A percentile compares a stretch with the other conserved stretches of the same genome.
Evolutionary conservation across 2,797 vertebrate genomes (phyloP).

Genomic region (Megaceryle alcyon): DNA sequence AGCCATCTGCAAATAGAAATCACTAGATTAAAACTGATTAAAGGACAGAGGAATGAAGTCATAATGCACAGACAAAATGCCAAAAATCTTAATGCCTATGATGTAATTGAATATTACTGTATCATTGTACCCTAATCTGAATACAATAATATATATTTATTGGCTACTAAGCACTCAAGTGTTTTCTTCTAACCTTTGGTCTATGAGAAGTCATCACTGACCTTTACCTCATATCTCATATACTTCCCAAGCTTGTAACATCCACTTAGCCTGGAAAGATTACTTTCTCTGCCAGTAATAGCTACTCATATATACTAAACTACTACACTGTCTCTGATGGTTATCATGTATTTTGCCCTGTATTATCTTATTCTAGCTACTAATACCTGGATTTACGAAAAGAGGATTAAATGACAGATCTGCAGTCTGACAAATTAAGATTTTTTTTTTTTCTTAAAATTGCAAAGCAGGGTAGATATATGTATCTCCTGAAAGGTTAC

Average conservation of each 20-base stretch:
- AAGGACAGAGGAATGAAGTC: background rate
- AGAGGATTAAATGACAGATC: background rate
- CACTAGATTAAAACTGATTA: background rate
- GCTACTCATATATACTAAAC: background rate
- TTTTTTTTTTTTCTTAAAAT: background rate
- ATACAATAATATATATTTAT: background rate
- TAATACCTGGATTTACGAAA: background rate
- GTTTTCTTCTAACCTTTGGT: background rate
- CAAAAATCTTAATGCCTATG: background rate
- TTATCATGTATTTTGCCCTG: background rate
- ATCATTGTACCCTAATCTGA: background rate
- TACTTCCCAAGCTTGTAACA: background rate
- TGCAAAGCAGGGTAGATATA: background rate
- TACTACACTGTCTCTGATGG: background rate
- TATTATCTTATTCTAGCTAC: background rate
- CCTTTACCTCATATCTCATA: background rate
- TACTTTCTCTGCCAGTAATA: background rate
- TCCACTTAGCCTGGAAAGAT: background rate
- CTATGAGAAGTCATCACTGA: background rate
- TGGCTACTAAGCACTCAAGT: background rate
- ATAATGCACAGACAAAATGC: fast-evolving
- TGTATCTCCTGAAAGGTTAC: background rate
- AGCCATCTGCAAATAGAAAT: background rate
- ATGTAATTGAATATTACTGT: background rate
- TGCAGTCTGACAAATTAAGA: background rate